Conservation (phyloP, 2,888 invertebrate genomes). For the Erpobdella octoculata region DNA sequence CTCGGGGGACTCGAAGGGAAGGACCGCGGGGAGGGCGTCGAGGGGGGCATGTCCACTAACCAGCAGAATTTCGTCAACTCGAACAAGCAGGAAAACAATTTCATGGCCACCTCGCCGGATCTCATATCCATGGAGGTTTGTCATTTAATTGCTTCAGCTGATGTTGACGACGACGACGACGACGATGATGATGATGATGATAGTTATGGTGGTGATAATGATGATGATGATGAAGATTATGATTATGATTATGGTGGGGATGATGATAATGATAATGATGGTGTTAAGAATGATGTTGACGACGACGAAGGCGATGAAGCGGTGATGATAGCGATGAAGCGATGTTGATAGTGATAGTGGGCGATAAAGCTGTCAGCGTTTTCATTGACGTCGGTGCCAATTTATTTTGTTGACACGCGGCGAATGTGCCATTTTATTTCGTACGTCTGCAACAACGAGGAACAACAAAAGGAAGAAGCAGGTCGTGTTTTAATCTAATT, state of each 20-base stretch:
- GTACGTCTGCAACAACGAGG: too few relatives aligned
- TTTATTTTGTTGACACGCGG: too few relatives aligned
- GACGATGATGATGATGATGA: neutral
- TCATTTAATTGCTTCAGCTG: neutral
- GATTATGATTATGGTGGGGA: neutral
- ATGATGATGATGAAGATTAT: neutral
- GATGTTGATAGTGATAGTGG: too few relatives aligned
- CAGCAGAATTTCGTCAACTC: neutral
- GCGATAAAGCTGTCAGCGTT: too few relatives aligned
- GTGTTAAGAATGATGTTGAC: neutral
- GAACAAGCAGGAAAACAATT: neutral
- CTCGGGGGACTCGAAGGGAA: too few relatives aligned
- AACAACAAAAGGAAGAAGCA: too few relatives aligned
- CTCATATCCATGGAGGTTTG: neutral
- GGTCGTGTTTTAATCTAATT: too few relatives aligned
- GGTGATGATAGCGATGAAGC: too few relatives aligned
- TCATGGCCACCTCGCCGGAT: neutral
- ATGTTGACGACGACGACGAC: neutral
- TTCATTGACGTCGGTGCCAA: too few relatives aligned
- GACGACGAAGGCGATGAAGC: too few relatives aligned
- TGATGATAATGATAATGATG: conserved; percentile 10
- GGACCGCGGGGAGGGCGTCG: too few relatives aligned
- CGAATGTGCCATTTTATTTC: too few relatives aligned
- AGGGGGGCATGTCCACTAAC: neutral
- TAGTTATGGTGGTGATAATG: neutral